These are phyloP conservation scores for Chitala chitala DNA, from an alignment of 2,113 vertebrate genomes.

Conservation along the genomic window DNA sequence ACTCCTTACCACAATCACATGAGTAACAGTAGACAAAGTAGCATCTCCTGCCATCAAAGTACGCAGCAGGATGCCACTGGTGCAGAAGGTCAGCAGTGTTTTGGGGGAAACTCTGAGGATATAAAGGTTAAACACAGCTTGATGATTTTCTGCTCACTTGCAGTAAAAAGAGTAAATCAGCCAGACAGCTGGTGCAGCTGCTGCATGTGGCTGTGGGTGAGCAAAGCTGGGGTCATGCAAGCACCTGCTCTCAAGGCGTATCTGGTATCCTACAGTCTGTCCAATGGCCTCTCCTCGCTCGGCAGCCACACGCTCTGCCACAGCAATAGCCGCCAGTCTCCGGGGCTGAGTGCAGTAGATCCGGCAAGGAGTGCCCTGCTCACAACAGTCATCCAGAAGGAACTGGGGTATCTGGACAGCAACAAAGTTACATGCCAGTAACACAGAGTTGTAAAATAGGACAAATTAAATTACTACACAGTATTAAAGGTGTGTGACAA, in stretches of 20 bases:
- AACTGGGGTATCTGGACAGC: constrained; percentile 95
- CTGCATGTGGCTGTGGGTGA: too few relatives aligned
- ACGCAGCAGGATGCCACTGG: constrained; percentile 84
- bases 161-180: background rate
- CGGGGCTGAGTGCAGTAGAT: constrained; percentile 95
- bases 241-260: constrained; percentile 92
- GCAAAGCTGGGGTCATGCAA: background rate
- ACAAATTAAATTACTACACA: background rate
- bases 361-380: constrained; percentile 73
- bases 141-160: background rate
- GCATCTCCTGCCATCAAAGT: constrained; percentile 84
- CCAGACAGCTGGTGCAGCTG: background rate
- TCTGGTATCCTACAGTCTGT: constrained; percentile 88
- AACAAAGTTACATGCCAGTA: background rate
- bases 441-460: background rate
- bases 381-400: constrained; percentile 80
- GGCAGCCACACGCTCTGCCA: constrained; percentile 89
- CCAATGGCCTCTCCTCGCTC: constrained; percentile 87
- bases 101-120: constrained; percentile 81
- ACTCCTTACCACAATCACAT: constrained; percentile 89
- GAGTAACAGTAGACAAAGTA: constrained; percentile 77
- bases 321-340: constrained; percentile 80
- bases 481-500: too few relatives aligned
- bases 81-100: constrained; percentile 91
- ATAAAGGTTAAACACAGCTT: background rate